Percentiles rank a stretch among this genome's conserved stretches.
These are phyloP conservation scores for Dryococelus australis DNA, from an alignment of 2,888 invertebrate species.

Conservation along the genomic window DNA sequence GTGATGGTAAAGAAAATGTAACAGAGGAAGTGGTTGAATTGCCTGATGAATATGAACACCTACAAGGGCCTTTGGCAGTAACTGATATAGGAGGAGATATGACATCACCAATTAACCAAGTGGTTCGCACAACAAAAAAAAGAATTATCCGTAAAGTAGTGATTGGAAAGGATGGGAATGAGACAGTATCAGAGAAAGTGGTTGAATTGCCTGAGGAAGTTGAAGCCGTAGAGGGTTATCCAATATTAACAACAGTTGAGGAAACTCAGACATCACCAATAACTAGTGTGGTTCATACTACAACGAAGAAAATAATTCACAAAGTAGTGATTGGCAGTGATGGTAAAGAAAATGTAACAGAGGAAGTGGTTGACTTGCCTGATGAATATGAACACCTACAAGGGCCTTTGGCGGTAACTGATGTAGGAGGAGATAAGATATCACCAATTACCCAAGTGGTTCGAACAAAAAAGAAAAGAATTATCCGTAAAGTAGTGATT, in stretches of 20 bases:
- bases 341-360: slow-evolving; percentile 82
- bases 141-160: not conserved
- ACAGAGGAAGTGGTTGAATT: slow-evolving; percentile 85
- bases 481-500: not conserved
- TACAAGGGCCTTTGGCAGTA: too few relatives aligned
- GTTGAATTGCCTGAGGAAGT: not conserved
- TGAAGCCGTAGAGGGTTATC: not conserved
- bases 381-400: slow-evolving; percentile 64
- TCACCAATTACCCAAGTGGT: not conserved
- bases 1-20: slow-evolving; percentile 84
- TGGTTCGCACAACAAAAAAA: not conserved
- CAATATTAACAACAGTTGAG: not conserved
- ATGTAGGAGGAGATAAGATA: slow-evolving; percentile 50
- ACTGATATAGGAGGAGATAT: slow-evolving; percentile 50
- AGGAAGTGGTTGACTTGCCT: slow-evolving; percentile 85
- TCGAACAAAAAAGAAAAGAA: not conserved
- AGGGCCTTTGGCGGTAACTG: too few relatives aligned
- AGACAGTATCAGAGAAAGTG: not conserved
- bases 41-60: slow-evolving; percentile 69
- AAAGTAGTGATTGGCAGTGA: slow-evolving; percentile 76
- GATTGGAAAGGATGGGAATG: not conserved
- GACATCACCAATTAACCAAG: not conserved
- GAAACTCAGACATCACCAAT: slow-evolving; percentile 51
- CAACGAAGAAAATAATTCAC: slow-evolving; percentile 70
- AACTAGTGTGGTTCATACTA: slow-evolving; percentile 59